Percentiles rank a stretch among this genome's conserved stretches.
phyloP scores from a whole-genome alignment of 2,888 invertebrate genomes.

The Zygogramma bicolorata region DNA sequence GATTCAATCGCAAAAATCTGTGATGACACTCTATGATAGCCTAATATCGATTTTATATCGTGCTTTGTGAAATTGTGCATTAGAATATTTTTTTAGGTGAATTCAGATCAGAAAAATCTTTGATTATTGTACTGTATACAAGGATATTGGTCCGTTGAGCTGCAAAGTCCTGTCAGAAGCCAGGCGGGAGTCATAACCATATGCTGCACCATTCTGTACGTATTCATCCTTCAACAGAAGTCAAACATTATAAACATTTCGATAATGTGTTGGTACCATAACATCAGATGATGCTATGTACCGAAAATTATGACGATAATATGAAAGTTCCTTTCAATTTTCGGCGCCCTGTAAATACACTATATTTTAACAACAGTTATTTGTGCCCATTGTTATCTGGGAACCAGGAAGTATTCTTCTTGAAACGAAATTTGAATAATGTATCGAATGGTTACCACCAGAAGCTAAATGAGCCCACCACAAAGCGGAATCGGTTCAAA shows the following conservation, averaged over 20 bases:
- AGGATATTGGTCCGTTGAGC: too few relatives aligned
- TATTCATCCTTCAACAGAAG: not conserved
- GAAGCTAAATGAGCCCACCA: constrained; percentile 7
- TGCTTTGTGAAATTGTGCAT: too few relatives aligned
- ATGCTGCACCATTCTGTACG: not conserved
- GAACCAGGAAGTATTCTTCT: constrained; percentile 15
- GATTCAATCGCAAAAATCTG: too few relatives aligned
- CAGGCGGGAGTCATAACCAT: not conserved
- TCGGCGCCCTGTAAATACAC: not conserved
- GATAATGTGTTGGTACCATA: not conserved
- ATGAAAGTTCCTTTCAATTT: constrained; percentile 2
- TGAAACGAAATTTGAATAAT: constrained; percentile 20
- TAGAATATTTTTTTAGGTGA: too few relatives aligned
- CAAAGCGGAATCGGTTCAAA: constrained; percentile 11
- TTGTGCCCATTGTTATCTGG: constrained; percentile 3
- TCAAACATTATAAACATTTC: not conserved
- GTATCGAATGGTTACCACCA: constrained; percentile 6
- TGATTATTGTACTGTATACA: too few relatives aligned
- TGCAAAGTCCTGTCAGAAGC: not conserved
- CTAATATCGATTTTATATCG: too few relatives aligned
- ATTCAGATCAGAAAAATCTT: too few relatives aligned
- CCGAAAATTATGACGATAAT: constrained; percentile 1
- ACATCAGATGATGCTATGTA: not conserved
- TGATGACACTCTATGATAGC: too few relatives aligned
- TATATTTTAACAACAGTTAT: constrained; percentile 15